Evolutionary conservation across 2,888 invertebrate genomes (phyloP), one percentile per base, ranked within the genome.

Genomic region (Rhagophthalmus giganteus): DNA sequence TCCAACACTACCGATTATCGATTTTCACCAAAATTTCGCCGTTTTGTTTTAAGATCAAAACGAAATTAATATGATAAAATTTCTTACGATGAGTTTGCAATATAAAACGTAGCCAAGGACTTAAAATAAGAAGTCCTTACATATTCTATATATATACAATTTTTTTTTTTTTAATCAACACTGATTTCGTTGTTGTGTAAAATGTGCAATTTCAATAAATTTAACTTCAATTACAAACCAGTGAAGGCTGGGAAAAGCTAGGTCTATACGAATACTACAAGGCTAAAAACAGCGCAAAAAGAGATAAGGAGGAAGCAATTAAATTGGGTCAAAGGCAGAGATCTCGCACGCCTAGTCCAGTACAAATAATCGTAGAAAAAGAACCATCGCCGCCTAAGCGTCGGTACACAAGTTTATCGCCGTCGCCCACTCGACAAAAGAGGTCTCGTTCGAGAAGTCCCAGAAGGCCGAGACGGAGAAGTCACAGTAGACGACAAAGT

Each of bases 191-290:
- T 20, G 20, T 7, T 20, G n/a, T n/a, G 7, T 20, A 20, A 20
- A 20, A 20, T 20, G 20, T 20, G 7, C 7, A 20, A 34, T 49
- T 33, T 38, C 35, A 42, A 35, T 53, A 47, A 46, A 53, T 41
- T 53, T 41, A 47, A 47, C 34, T 39, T 40, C 16, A 40, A 40
- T 47, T 47, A 37, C 47, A 33, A 46, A 47, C 47, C 54, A 88
- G 88, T 74, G 97, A 98, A 75, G 98, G 98, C 16, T 99, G 98
- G 98, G 99, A 99, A 74, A 94, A 94, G 75, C 80, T 97, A 68
- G 97, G 95, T 55, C 80, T 99, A 44, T 96, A 95, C 74, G 98
- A 99, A 76, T 99, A 95, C 77, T 97, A 94, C 77, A 94, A 94
- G 77, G 93, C 94, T 3, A 99, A 98, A 76, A 91, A 94, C 73